A percentile compares a stretch with the other conserved stretches of the same genome.
Evolutionary conservation across 2,888 invertebrate genomes (phyloP).

Genomic region (Cephus pulcher): DNA sequence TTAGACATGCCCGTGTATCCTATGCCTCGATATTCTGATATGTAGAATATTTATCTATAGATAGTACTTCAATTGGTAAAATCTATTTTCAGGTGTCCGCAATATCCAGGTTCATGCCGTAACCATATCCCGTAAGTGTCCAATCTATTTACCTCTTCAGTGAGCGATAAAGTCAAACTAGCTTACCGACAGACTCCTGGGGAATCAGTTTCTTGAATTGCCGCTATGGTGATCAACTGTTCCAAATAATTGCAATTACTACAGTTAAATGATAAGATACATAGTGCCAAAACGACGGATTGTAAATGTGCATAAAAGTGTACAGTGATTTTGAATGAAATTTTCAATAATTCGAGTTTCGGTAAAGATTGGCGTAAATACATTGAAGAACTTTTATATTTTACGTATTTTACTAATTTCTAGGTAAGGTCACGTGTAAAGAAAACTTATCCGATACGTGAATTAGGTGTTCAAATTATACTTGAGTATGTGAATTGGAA

Average conservation of each 20-base stretch:
- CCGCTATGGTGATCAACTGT: not conserved
- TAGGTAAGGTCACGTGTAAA: not conserved
- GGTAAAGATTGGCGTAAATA: not conserved
- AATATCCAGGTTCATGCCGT: no score
- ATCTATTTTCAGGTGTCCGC: no score
- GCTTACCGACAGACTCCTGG: not conserved
- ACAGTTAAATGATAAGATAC: not conserved
- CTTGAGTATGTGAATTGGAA: not conserved
- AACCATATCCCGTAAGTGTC: no score
- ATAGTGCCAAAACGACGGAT: not conserved
- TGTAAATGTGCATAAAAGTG: not conserved
- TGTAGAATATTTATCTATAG: no score
- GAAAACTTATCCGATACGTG: not conserved
- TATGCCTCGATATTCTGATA: no score
- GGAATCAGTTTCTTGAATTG: not conserved
- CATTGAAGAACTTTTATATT: not conserved
- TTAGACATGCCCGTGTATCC: no score
- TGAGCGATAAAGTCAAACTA: not conserved
- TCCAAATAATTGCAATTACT: not conserved
- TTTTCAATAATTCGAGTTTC: not conserved
- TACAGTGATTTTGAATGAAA: not conserved
- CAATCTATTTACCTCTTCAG: no score
- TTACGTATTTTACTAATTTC: not conserved
- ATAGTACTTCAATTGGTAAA: no score
- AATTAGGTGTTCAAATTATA: not conserved